These are phyloP conservation scores for Ptycholaimellus sp. DNA, from an alignment of 2,888 invertebrate species.

Conservation along the genomic window DNA sequence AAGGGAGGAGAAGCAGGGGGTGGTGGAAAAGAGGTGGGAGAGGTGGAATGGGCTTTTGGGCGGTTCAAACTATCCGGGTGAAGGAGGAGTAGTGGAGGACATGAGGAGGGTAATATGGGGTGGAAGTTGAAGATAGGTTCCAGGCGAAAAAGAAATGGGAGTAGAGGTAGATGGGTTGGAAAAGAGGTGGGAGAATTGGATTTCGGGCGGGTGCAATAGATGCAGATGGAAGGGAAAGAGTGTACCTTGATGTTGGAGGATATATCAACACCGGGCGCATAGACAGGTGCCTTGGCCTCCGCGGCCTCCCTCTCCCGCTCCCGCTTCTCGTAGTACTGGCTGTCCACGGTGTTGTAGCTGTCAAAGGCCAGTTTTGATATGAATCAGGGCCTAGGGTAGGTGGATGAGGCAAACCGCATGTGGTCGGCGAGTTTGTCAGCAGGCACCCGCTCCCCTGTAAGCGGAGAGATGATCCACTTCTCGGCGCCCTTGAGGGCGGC, in stretches of 20 bases:
- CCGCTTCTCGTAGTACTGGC: slow-evolving; percentile 57
- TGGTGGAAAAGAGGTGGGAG: background rate
- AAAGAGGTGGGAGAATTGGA: too few species aligned
- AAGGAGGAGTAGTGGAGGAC: too few species aligned
- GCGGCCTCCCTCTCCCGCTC: slow-evolving; percentile 45
- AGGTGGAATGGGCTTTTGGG: too few species aligned
- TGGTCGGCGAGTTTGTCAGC: slow-evolving; percentile 92
- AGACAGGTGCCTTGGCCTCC: slow-evolving; percentile 48
- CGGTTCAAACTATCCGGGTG: too few species aligned
- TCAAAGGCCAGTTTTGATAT: too few species aligned
- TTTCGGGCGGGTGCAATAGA: background rate
- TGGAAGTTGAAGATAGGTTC: too few species aligned
- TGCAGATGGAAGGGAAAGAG: background rate
- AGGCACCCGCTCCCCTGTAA: slow-evolving; percentile 89
- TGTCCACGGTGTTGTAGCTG: slow-evolving; percentile 24
- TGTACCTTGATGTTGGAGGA: slow-evolving; percentile 49
- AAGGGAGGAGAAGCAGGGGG: too few species aligned
- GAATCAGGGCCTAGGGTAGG: too few species aligned
- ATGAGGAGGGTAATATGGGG: too few species aligned
- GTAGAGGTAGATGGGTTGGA: too few species aligned
- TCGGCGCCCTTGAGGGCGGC: slow-evolving; percentile 6
- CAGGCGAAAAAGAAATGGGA: too few species aligned
- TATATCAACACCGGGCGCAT: slow-evolving; percentile 57
- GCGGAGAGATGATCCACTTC: slow-evolving; percentile 77
- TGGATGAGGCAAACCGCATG: slow-evolving; percentile 68